phyloP scores from a whole-genome alignment of 2,113 vertebrate species.

The Gymnogyps californianus region DNA sequence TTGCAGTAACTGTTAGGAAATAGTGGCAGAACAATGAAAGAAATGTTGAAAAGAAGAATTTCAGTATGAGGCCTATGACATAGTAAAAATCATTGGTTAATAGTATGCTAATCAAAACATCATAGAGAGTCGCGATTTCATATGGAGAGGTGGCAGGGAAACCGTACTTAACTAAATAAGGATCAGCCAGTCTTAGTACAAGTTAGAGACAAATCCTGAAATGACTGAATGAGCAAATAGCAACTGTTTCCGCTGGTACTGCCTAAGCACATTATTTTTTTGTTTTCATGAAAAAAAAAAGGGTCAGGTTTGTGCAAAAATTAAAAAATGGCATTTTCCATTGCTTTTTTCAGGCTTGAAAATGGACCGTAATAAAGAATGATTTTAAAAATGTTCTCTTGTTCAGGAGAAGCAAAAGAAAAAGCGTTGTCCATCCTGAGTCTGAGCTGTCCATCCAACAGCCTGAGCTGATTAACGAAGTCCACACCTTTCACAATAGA shows the following conservation, averaged over 20 bases:
- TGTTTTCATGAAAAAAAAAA: not conserved
- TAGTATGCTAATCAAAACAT: not conserved
- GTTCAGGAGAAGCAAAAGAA: not conserved
- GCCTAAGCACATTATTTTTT: not conserved
- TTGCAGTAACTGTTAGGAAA: slow-evolving; percentile 17
- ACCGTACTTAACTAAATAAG: not conserved
- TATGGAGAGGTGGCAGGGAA: not conserved
- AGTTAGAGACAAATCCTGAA: not conserved
- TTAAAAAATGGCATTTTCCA: not conserved
- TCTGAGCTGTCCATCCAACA: not conserved
- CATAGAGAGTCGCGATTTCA: not conserved
- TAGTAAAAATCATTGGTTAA: not conserved
- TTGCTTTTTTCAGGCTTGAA: not conserved
- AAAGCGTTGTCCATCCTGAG: not conserved
- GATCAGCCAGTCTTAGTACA: not conserved
- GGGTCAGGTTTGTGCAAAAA: not conserved
- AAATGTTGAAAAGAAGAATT: not conserved
- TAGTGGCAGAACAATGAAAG: not conserved
- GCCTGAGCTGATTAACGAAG: not conserved
- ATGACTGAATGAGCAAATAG: not conserved
- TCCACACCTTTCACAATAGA: not conserved
- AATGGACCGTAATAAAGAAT: not conserved
- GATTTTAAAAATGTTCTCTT: accelerated
- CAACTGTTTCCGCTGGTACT: not conserved
- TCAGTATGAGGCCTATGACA: not conserved